Evolutionary conservation across 2,113 vertebrate genomes (phyloP).

Genomic region (Pedetes capensis): DNA sequence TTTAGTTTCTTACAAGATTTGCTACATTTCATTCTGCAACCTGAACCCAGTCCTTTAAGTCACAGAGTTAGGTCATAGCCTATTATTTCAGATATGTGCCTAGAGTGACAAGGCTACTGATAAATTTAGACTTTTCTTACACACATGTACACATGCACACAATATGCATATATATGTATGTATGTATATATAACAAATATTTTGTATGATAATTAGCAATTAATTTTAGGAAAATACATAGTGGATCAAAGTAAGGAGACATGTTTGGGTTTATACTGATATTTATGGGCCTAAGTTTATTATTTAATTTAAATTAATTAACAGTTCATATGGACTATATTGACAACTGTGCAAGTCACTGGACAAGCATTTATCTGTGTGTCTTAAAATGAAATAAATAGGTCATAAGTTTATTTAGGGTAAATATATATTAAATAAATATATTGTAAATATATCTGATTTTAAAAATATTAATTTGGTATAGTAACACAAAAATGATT

Average conservation of each 20-base stretch:
- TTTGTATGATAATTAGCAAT: background rate
- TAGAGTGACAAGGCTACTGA: background rate
- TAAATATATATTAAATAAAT: background rate
- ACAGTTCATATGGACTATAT: background rate
- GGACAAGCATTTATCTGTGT: background rate
- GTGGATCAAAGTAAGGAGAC: background rate
- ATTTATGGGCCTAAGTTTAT: background rate
- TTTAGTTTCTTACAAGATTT: background rate
- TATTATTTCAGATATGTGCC: background rate
- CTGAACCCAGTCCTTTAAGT: background rate
- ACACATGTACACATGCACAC: rapidly evolving
- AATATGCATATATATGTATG: too few relatives aligned
- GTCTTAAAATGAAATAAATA: background rate
- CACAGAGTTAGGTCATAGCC: background rate
- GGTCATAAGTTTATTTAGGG: background rate
- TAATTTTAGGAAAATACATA: background rate
- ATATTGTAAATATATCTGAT: background rate
- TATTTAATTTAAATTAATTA: background rate
- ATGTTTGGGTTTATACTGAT: background rate
- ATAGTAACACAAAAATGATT: background rate
- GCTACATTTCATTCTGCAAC: background rate
- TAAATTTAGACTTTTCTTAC: background rate
- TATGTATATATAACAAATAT: background rate
- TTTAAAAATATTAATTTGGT: background rate
- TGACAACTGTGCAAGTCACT: background rate